Evolutionary conservation across 2,888 invertebrate genomes (phyloP).

Genomic region (Oasisia sp.): DNA sequence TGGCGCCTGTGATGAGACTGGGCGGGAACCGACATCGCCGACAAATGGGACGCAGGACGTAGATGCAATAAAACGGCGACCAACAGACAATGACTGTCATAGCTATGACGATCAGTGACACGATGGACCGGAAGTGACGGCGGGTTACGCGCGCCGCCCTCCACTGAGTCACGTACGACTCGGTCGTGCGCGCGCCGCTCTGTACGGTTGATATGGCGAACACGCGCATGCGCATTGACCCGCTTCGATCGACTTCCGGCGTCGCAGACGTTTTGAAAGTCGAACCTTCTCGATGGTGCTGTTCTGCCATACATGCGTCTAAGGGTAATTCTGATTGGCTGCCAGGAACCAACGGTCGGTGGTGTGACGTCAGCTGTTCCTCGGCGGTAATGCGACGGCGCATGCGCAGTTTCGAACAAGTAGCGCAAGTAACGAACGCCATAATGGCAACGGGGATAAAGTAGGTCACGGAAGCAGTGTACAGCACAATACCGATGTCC

Average conservation of each 20-base stretch:
- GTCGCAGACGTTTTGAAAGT: not conserved
- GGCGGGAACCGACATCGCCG: not conserved
- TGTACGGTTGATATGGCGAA: not conserved
- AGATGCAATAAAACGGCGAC: not conserved
- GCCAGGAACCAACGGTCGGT: not conserved
- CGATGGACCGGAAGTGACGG: not conserved
- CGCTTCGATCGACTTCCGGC: not conserved
- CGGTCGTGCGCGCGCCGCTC: not conserved
- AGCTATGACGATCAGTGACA: not conserved
- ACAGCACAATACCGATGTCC: not conserved
- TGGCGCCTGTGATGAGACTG: not conserved
- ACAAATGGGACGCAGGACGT: not conserved
- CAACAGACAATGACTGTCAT: not conserved
- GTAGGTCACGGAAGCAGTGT: slow-evolving; percentile 9
- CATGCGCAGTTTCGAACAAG: not conserved
- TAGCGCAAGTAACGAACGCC: slow-evolving; percentile 6
- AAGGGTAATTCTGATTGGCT: not conserved
- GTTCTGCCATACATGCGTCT: not conserved
- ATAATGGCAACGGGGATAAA: slow-evolving; percentile 13
- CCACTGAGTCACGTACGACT: not conserved
- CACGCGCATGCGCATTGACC: not conserved
- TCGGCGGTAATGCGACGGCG: not conserved
- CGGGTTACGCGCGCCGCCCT: not conserved
- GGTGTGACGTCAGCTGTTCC: not conserved
- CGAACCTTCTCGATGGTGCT: not conserved